Evolutionary conservation across 2,888 invertebrate species (phyloP), one percentile per base, ranked within the genome.

Genomic region (Hemaris fuciformis): DNA sequence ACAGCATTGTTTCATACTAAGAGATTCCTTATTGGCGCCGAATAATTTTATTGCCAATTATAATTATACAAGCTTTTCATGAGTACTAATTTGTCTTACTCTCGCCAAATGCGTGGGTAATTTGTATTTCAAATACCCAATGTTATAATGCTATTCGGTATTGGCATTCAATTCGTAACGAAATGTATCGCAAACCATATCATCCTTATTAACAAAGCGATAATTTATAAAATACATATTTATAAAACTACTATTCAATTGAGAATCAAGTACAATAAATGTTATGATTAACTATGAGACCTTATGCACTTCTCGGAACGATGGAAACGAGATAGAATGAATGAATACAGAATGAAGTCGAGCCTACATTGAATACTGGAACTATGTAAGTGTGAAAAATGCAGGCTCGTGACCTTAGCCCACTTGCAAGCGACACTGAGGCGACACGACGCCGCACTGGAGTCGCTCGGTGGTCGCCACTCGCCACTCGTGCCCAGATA

Each of bases 381-480:
- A 23, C 59, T 46, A 22, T 10, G 42, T 23, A 31, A 42, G 57
- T 46, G 71, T 84, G 80, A 84, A 89, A 89, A 88, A 87, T 85
- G 85, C 82, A 84, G 79, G 75, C 73, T 68, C 71, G 75, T 83
- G 88, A 85, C 90, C 90, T 91, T 90, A 88, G 86, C 89, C 88
- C 75, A 88, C 77, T 84, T 87, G 79, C 68, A 64, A 73, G 75
- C 78, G 75, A 71, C 73, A 72, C 69, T 72, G 72, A 66, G 69
- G 69, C 70, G 71, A 56, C 67, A 66, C 20, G 53, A 53, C 64
- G 69, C 63, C 71, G 67, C 62, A 61, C 62, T 65, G 62, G 66
- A 53, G 62, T 66, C 68, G 65, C 64, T 66, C 64, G 64, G 67
- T 65, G 66, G 64, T 62, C 48, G 63, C 57, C 60, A 20, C 18